Evolutionary conservation across 2,113 vertebrate genomes (phyloP).

Genomic region (Hippocampus comes): DNA sequence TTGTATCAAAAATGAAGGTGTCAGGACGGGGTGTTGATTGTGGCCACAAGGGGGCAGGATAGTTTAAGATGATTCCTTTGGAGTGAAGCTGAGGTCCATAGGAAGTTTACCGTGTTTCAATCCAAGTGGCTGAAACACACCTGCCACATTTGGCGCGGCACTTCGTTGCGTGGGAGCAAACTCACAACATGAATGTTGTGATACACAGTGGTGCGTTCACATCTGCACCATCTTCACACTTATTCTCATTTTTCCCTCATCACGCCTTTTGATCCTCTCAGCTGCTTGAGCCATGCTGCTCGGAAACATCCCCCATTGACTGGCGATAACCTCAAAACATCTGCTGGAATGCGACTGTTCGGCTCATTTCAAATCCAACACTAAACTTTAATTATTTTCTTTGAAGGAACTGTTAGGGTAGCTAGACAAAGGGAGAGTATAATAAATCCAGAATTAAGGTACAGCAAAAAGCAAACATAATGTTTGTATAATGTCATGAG

Average conservation of each 20-base stretch:
- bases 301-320: constrained; percentile 7
- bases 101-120: constrained; percentile 21
- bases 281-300: constrained; percentile 21
- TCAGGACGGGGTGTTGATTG: background rate
- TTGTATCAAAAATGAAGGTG: background rate
- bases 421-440: no score
- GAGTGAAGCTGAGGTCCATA: constrained; percentile 33
- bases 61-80: background rate
- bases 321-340: constrained; percentile 33
- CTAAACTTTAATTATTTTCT: background rate
- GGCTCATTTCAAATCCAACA: constrained; percentile 4
- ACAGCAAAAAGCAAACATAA: no score
- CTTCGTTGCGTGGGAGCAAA: constrained; percentile 19
- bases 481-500: background rate
- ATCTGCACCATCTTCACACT: background rate
- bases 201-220: constrained; percentile 18
- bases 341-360: constrained; percentile 24
- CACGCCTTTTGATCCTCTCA: constrained; percentile 23
- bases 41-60: constrained; percentile 62
- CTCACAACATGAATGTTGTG: background rate
- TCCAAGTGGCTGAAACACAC: constrained; percentile 35
- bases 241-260: constrained; percentile 19
- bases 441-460: no score
- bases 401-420: no score
- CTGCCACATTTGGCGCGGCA: constrained; percentile 14